These are phyloP conservation scores for Oegoconia quadripuncta DNA, from an alignment of 2,888 invertebrate species.

Conservation along the genomic window DNA sequence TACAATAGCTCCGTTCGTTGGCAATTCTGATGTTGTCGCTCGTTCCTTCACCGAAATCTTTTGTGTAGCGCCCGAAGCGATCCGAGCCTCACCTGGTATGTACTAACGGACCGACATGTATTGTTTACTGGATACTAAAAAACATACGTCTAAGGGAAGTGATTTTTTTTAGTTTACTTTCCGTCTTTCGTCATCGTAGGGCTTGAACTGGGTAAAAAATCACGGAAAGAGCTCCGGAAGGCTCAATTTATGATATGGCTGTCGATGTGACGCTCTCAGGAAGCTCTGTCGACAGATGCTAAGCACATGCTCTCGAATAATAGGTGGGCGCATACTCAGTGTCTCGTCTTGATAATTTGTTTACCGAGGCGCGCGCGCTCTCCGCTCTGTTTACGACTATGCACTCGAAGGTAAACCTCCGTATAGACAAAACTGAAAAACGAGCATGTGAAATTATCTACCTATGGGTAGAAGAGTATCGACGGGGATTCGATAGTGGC, in stretches of 20 bases:
- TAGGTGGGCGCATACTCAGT: slow-evolving; percentile 61
- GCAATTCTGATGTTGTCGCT: slow-evolving; percentile 54
- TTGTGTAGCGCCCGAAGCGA: slow-evolving; percentile 62
- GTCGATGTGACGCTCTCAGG: slow-evolving; percentile 55
- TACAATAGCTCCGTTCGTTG: slow-evolving; percentile 48
- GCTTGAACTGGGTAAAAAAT: slow-evolving; percentile 65
- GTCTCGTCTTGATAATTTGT: slow-evolving; percentile 55
- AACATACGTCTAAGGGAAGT: slow-evolving; percentile 61
- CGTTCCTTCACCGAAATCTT: slow-evolving; percentile 70
- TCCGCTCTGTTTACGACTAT: slow-evolving; percentile 40
- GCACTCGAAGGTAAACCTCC: slow-evolving; percentile 42
- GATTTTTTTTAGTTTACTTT: slow-evolving; percentile 69
- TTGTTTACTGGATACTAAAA: slow-evolving; percentile 69
- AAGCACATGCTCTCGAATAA: slow-evolving; percentile 61
- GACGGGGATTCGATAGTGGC: slow-evolving; percentile 58
- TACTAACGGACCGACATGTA: slow-evolving; percentile 43
- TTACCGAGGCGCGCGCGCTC: slow-evolving; percentile 26
- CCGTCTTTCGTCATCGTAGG: slow-evolving; percentile 69
- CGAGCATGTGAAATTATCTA: slow-evolving; percentile 69
- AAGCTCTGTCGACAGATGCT: slow-evolving; percentile 72
- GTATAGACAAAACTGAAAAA: slow-evolving; percentile 38
- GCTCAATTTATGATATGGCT: slow-evolving; percentile 72
- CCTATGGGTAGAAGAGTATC: slow-evolving; percentile 30
- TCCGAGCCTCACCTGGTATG: slow-evolving; percentile 60
- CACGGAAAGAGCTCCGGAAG: slow-evolving; percentile 72